Evolutionary conservation across 2,113 vertebrate species (phyloP), one percentile per base, ranked within the genome.

Genomic region (Apistogramma diplotaenia): DNA sequence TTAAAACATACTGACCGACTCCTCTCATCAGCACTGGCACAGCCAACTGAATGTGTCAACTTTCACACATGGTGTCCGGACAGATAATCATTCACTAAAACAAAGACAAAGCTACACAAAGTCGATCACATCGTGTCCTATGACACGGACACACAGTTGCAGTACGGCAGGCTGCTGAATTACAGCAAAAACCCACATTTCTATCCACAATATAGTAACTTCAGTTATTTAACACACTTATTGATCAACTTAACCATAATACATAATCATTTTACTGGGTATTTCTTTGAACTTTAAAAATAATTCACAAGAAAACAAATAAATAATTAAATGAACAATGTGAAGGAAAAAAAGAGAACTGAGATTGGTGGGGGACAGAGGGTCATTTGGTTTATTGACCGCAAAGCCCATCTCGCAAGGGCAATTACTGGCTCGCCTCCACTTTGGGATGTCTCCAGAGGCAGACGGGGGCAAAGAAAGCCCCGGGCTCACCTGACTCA

Each of bases 21-120:
- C 2, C 15, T 23, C 57, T 62, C n/a, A 43, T 3, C 53, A 27
- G 37, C 46, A 13, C 21, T 15, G 37, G 19, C n/a, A 43, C 6
- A 35, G 53, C 46, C n/a, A 55, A 9, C 9, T 57, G 21, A 58
- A 54, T 5, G 25, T 72, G 67, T 81, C 53, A 80, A 82, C 67
- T 16, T 78, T 23, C 58, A 85, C 71, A 71, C 62, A 35, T 2
- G 2, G 6, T 65, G 51, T 86, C 59, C 8, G n/a, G 21, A 59
- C 4, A 21, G 9, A 70, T 19, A 49, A 49, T 49, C 23, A 49
- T 0, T 29, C 25, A 49, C 25, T 3, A 70, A 43, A 29, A 58
- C 25, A 60, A 31, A 76, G 0, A 33, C 25, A 49, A 49, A 49
- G 62, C 16, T 9, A 25, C 60, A 23, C 21, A 62, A 62, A 40